phyloP scores from a whole-genome alignment of 2,797 vertebrate genomes.

The Silurus lanzhouensis region DNA sequence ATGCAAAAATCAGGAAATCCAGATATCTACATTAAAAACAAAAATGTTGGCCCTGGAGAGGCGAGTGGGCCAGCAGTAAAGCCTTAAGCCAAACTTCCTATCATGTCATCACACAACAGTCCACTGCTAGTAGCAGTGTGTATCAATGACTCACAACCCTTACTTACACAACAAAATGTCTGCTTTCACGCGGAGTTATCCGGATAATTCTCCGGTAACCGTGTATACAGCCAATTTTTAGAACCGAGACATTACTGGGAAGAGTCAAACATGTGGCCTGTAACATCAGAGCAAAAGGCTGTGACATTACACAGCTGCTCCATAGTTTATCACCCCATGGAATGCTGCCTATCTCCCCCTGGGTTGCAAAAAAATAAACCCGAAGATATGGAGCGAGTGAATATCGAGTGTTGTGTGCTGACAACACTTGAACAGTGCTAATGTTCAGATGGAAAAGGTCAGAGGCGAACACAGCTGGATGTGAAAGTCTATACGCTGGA shows the following conservation, averaged over 20 bases:
- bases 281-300: conserved; percentile 12
- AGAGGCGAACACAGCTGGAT: conserved; percentile 6
- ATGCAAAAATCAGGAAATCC: neutral
- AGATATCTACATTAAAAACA: no score
- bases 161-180: conserved; percentile 6
- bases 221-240: neutral
- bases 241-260: neutral
- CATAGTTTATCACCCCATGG: conserved; percentile 31
- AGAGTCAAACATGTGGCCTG: neutral
- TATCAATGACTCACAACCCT: neutral
- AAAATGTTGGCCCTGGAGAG: neutral
- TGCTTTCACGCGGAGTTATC: neutral
- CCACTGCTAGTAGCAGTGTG: neutral
- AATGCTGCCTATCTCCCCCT: conserved; percentile 25
- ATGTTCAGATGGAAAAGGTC: neutral
- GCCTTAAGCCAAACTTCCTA: conserved; percentile 7
- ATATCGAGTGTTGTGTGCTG: neutral
- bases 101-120: neutral
- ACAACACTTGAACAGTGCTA: neutral
- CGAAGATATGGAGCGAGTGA: neutral
- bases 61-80: neutral
- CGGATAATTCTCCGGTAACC: neutral
- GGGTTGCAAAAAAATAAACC: conserved; percentile 9
- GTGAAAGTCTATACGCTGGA: neutral
- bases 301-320: conserved; percentile 32